Percentiles rank a stretch among this genome's conserved stretches.
Conservation (phyloP, 1,140 invertebrate species). For the Protaetia brevitarsis region DNA sequence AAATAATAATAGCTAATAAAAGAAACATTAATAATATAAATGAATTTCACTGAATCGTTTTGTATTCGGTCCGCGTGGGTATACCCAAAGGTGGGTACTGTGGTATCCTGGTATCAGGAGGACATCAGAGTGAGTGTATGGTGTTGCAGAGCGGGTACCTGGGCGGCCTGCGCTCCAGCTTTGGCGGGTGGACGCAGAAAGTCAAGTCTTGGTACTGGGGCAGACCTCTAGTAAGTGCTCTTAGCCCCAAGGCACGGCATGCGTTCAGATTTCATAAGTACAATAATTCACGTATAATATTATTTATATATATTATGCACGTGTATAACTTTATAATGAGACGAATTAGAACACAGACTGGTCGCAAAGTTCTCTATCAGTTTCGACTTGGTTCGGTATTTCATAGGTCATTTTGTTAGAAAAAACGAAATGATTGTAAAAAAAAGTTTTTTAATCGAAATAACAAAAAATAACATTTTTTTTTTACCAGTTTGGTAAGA, state of each 20-base stretch:
- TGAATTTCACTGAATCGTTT: not conserved
- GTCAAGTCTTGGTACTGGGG: slow-evolving; percentile 94
- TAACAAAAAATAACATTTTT: no score
- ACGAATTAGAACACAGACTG: no score
- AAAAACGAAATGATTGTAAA: no score
- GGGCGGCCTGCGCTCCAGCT: slow-evolving; percentile 84
- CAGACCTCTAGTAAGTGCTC: slow-evolving; percentile 84
- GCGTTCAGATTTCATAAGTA: no score
- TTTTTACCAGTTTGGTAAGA: no score
- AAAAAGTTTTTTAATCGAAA: no score
- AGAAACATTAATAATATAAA: no score
- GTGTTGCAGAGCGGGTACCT: slow-evolving; percentile 79
- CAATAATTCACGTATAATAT: not conserved
- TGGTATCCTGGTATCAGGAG: slow-evolving; percentile 34
- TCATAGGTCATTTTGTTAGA: no score
- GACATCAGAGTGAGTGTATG: slow-evolving; percentile 32
- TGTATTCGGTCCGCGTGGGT: slow-evolving; percentile 16
- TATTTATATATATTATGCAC: not conserved
- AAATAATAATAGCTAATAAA: no score
- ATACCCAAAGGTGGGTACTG: slow-evolving; percentile 31
- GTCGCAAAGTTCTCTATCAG: no score
- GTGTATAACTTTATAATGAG: not conserved
- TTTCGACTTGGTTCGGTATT: no score
- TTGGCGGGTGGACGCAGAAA: slow-evolving; percentile 89
- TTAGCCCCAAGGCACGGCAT: slow-evolving; percentile 35